phyloP scores from a whole-genome alignment of 2,888 invertebrate species.

The Eupithecia centaureata region DNA sequence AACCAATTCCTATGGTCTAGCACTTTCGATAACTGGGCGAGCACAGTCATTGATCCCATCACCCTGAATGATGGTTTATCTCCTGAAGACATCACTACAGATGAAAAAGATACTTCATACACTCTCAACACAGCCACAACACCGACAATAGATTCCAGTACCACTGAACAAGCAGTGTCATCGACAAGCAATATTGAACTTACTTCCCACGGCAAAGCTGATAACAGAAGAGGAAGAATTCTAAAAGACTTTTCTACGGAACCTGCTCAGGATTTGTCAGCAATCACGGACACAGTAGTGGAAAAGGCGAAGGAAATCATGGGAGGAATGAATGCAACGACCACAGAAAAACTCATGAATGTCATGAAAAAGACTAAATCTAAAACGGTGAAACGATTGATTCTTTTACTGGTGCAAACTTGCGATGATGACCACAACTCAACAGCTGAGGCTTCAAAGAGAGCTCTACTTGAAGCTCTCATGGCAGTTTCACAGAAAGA shows the following conservation, averaged over 20 bases:
- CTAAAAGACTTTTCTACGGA: constrained; percentile 72
- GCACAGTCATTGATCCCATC: constrained; percentile 88
- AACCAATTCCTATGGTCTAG: constrained; percentile 76
- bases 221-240: constrained; percentile 68
- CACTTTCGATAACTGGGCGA: constrained; percentile 84
- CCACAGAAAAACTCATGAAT: constrained; percentile 88
- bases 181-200: constrained; percentile 63
- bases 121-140: constrained; percentile 57
- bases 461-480: constrained; percentile 87
- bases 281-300: constrained; percentile 86
- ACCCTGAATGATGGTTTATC: constrained; percentile 88
- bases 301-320: constrained; percentile 90
- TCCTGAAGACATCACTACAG: constrained; percentile 52
- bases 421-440: constrained; percentile 89
- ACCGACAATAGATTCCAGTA: constrained; percentile 57
- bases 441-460: constrained; percentile 88
- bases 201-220: constrained; percentile 57
- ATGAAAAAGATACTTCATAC: constrained; percentile 38
- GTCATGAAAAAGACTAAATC: constrained; percentile 93
- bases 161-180: constrained; percentile 65
- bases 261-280: constrained; percentile 84
- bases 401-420: constrained; percentile 90
- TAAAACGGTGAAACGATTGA: constrained; percentile 88
- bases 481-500: constrained; percentile 86
- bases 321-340: constrained; percentile 89